A percentile compares a stretch with the other conserved stretches of the same genome.
phyloP scores from a whole-genome alignment of 2,113 vertebrate genomes.

The Nothobranchius furzeri region DNA sequence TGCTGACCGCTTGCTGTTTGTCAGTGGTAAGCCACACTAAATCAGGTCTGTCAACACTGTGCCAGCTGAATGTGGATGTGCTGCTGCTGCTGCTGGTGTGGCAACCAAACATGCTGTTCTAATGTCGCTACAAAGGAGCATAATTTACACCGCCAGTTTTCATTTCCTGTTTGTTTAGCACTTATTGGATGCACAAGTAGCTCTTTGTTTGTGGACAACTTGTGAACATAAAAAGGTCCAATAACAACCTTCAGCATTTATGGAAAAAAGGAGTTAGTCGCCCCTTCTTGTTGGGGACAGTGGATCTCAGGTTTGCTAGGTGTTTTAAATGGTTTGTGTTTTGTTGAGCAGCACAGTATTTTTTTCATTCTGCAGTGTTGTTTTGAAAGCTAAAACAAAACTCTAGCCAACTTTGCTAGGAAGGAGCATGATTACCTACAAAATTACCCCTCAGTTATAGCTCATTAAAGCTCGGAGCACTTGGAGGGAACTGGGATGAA shows the following conservation, averaged over 20 bases:
- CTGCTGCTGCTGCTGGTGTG: conserved; percentile 35
- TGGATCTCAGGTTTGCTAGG: neutral
- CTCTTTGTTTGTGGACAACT: conserved; percentile 13
- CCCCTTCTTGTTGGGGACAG: conserved; percentile 19
- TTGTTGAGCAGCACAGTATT: conserved; percentile 12
- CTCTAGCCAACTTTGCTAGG: conserved; percentile 25
- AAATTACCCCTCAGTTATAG: conserved; percentile 41
- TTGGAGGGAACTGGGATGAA: conserved; percentile 33
- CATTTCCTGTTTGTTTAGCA: conserved; percentile 6
- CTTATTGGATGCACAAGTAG: conserved; percentile 3
- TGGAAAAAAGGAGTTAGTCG: conserved; percentile 38
- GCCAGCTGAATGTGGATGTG: conserved; percentile 51
- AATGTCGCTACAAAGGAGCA: conserved; percentile 33
- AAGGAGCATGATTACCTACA: conserved; percentile 42
- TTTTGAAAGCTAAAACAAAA: conserved; percentile 25
- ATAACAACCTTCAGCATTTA: neutral
- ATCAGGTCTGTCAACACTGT: conserved; percentile 57
- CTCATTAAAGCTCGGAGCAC: conserved; percentile 46
- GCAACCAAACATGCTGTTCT: conserved; percentile 51
- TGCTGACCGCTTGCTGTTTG: conserved; percentile 60
- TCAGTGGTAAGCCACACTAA: conserved; percentile 63
- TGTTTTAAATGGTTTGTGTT: neutral
- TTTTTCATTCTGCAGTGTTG: conserved; percentile 14
- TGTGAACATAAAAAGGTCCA: neutral
- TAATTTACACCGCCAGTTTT: conserved; percentile 28